Evolutionary conservation across 2,888 invertebrate species (phyloP), one percentile per base, ranked within the genome.

Genomic region (Gnatocerus cornutus): DNA sequence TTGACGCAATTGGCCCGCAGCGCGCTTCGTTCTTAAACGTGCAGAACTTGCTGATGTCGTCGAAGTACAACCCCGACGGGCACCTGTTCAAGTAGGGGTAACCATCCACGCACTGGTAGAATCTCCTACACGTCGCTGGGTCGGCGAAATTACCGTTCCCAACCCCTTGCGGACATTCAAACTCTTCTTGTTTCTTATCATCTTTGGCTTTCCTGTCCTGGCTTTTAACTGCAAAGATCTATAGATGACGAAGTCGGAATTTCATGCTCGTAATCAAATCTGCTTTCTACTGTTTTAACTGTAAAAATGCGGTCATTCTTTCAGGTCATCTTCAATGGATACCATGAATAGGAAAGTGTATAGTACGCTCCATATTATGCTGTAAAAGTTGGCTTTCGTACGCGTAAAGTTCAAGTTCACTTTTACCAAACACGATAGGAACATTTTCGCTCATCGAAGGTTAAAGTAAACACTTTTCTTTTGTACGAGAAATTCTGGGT

Each of bases 21-120:
- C 93, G 89, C 27, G 96, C 96, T 86, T 96, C 95, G 67, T 89
- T 90, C 86, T 95, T 94, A 85, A 96, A 96, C 1, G 95, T 97
- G 84, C 96, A 97, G 81, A 89, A 93, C 85, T 96, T 96, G 85
- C 91, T 92, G 79, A 94, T 90, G 81, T 96, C 96, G 83, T 97
- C 96, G 82, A 96, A 97, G 84, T 93, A 94, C 55, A 97, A 87
- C 65, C 95, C 94, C 1, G 96, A 94, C 8, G 96, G 97, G 84
- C 96, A 97, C 81, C 94, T 89, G 85, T 94, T 95, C 79, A 93
- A 78, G 83, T 96, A 96, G 0, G 96, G 95, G 82, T 89, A 94
- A 69, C 94, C 94, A 85, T 96, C 95, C 61, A 96, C 96, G 84
- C 96, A 97, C 95, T 96, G 96, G 86, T 95, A 96, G 87, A 96